Conservation (phyloP, 2,888 invertebrate genomes). For the Galerucella calmariensis region DNA sequence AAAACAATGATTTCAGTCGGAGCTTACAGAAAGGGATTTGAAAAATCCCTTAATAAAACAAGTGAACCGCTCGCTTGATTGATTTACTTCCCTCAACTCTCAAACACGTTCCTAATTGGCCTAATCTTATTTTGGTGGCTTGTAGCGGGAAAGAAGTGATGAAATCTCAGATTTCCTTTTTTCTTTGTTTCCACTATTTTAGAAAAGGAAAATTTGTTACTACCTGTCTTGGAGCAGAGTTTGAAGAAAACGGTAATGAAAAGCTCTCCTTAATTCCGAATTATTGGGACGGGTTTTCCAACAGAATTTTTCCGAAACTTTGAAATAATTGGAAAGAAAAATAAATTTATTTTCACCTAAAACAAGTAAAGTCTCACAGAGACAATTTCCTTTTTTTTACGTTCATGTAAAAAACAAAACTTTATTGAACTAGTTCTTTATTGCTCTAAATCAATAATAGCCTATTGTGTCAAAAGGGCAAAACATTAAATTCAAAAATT, state of each 20-base stretch:
- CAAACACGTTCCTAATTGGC: slow-evolving; percentile 49
- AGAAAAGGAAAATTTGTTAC: neutral
- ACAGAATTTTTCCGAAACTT: slow-evolving; percentile 2
- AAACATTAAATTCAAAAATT: no score
- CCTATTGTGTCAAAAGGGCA: no score
- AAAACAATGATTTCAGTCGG: slow-evolving; percentile 6
- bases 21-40: slow-evolving; percentile 14
- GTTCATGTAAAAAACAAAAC: no score
- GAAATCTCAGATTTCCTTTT: slow-evolving; percentile 45
- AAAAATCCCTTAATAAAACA: slow-evolving; percentile 37
- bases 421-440: no score
- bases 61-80: slow-evolving; percentile 39
- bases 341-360: neutral
- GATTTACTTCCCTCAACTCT: slow-evolving; percentile 43
- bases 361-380: neutral
- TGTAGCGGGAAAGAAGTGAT: slow-evolving; percentile 46
- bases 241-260: slow-evolving; percentile 10
- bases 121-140: slow-evolving; percentile 48
- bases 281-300: slow-evolving; percentile 12
- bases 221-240: neutral
- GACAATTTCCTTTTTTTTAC: no score
- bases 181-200: slow-evolving; percentile 12
- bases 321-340: neutral
- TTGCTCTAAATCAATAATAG: no score
- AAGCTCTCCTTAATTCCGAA: slow-evolving; percentile 15